These are phyloP conservation scores for Glareola pratincola DNA, from an alignment of 2,113 vertebrate species.

Conservation along the genomic window DNA sequence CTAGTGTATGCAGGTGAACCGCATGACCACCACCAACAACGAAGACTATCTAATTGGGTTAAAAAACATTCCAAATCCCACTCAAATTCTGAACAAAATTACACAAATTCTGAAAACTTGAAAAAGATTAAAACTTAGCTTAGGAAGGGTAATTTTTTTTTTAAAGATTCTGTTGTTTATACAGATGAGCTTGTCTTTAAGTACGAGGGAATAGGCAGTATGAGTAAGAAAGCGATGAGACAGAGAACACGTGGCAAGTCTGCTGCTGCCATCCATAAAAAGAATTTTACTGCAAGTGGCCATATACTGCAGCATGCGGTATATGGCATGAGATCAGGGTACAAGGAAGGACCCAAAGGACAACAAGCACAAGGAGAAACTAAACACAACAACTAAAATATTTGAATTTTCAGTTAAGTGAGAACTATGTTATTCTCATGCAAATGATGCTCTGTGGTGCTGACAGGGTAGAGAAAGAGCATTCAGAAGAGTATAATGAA, in stretches of 20 bases:
- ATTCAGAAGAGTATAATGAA: conserved; percentile 46
- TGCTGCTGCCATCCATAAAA: background rate
- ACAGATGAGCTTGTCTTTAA: background rate
- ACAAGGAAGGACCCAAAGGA: background rate
- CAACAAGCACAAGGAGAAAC: background rate
- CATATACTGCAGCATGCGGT: background rate
- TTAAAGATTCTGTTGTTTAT: background rate
- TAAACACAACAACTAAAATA: background rate
- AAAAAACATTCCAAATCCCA: background rate
- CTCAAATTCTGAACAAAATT: background rate
- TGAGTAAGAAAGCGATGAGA: background rate
- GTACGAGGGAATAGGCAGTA: background rate
- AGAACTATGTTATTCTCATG: conserved; percentile 37
- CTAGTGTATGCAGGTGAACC: background rate
- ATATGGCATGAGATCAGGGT: background rate
- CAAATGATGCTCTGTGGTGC: conserved; percentile 48
- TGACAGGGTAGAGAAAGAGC: conserved; percentile 39
- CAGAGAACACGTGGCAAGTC: background rate
- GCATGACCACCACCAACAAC: background rate
- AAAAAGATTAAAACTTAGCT: background rate
- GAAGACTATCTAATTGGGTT: background rate
- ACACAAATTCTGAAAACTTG: background rate
- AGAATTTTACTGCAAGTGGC: background rate
- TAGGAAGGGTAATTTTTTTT: background rate
- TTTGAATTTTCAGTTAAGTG: conserved; percentile 47